These are phyloP conservation scores for Anniella stebbinsi DNA, from an alignment of 2,797 vertebrate genomes.

Conservation along the genomic window DNA sequence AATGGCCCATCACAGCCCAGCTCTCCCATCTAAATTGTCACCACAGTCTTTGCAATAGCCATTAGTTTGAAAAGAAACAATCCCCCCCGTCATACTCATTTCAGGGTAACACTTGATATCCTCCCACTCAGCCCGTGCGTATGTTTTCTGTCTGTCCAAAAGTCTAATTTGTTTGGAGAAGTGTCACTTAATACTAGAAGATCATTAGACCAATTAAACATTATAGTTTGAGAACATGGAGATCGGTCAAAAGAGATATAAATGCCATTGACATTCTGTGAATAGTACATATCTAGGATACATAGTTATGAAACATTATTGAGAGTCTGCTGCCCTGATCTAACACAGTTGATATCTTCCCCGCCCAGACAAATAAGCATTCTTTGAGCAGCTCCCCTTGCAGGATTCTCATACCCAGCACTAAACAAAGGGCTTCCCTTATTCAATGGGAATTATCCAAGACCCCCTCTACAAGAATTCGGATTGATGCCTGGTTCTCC, in stretches of 20 bases:
- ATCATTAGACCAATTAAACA: neutral
- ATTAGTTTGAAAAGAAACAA: neutral
- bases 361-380: neutral
- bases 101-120: neutral
- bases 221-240: neutral
- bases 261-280: neutral
- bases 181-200: neutral
- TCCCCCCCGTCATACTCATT: neutral
- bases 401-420: neutral
- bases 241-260: neutral
- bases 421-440: neutral
- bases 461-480: too few relatives aligned
- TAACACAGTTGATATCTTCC: neutral
- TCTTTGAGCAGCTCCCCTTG: neutral
- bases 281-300: neutral
- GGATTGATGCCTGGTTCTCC: too few relatives aligned
- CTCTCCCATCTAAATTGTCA: neutral
- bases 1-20: too few relatives aligned
- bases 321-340: too few relatives aligned
- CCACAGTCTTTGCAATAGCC: neutral
- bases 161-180: neutral
- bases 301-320: neutral
- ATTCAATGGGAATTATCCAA: neutral
- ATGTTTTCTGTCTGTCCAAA: neutral
- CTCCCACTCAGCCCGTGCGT: neutral